Percentiles rank a stretch among this genome's conserved stretches.
phyloP scores from a whole-genome alignment of 2,797 vertebrate species.

The Typhlichthys eigenmanni region DNA sequence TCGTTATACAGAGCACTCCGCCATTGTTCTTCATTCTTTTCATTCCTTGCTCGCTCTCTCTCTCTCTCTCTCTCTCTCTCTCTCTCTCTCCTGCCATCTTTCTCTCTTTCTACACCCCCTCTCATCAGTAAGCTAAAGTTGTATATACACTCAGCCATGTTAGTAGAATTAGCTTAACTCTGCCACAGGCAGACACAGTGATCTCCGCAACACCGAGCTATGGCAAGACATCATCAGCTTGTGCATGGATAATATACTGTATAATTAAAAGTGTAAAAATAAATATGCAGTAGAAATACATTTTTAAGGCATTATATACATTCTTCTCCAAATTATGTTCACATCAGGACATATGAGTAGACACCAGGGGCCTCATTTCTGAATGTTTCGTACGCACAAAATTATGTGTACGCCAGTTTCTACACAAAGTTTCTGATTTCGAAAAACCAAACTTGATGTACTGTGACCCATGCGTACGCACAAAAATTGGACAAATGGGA shows the following conservation, averaged over 20 bases:
- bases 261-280: not conserved
- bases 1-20: too few relatives aligned
- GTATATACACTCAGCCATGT: slow-evolving; percentile 40
- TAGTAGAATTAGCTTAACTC: slow-evolving; percentile 55
- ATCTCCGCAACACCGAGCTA: slow-evolving; percentile 22
- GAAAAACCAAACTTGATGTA: too few relatives aligned
- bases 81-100: not conserved
- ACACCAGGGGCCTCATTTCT: too few relatives aligned
- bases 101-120: not conserved
- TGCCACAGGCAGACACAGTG: slow-evolving; percentile 22
- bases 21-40: too few relatives aligned
- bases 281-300: not conserved
- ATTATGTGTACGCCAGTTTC: too few relatives aligned
- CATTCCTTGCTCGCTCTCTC: not conserved
- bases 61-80: not conserved
- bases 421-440: too few relatives aligned
- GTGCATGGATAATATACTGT: not conserved
- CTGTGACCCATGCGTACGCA: too few relatives aligned
- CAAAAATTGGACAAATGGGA: too few relatives aligned
- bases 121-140: slow-evolving; percentile 26
- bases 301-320: not conserved
- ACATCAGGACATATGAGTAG: too few relatives aligned
- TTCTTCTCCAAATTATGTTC: not conserved
- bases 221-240: slow-evolving; percentile 28
- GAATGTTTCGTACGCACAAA: too few relatives aligned